Evolutionary conservation across 2,113 vertebrate species (phyloP).

Genomic region (Cochlearius cochlearius): DNA sequence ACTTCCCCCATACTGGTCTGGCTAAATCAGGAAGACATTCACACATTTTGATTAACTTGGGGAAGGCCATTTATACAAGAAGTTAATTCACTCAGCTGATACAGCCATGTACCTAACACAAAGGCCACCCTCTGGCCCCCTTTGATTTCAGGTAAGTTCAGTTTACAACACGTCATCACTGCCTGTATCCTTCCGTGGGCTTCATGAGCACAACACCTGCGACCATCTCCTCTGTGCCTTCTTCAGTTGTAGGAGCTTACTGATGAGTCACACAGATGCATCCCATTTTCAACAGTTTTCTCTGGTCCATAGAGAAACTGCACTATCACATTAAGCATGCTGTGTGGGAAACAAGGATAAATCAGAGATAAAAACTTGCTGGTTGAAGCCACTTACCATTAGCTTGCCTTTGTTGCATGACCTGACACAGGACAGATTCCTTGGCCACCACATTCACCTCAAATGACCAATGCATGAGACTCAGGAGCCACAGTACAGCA

Average conservation of each 20-base stretch:
- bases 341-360: neutral
- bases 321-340: rapidly evolving
- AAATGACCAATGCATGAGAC: neutral
- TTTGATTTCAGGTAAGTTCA: neutral
- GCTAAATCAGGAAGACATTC: neutral
- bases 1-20: neutral
- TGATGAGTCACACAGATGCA: neutral
- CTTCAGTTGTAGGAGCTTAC: neutral
- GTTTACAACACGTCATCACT: neutral
- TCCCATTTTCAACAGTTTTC: neutral
- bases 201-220: neutral
- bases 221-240: neutral
- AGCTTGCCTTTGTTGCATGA: neutral
- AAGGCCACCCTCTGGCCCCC: too few relatives aligned
- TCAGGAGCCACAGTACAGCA: neutral
- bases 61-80: neutral
- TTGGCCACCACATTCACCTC: neutral
- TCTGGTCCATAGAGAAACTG: neutral
- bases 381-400: neutral
- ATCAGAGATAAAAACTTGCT: neutral
- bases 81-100: neutral
- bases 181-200: neutral
- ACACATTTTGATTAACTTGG: neutral
- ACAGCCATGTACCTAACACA: neutral
- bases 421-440: neutral